Base-by-base conservation (phyloP, 1,140 invertebrate genomes). In the Hesperophylax magnus region DNA sequence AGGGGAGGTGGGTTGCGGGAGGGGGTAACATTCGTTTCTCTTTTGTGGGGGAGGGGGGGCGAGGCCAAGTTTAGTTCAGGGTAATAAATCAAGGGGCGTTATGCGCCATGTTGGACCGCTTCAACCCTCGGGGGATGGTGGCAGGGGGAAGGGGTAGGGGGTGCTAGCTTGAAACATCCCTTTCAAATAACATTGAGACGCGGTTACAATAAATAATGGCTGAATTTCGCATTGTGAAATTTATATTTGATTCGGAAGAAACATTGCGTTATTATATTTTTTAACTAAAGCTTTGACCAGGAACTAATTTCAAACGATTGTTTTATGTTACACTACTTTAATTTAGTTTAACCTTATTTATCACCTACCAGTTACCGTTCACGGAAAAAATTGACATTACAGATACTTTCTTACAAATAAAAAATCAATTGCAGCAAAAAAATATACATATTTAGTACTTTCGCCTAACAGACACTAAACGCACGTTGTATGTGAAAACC, bases 61-160 rank as follows among this genome's bases (percentile, higher is more conserved):
- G 56, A 53, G 67, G 77, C 61, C 77, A 67, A 87, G 87, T 75
- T 75, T 75, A 54, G 76, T 78, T 65, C 61, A 47, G 87, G 88
- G 87, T 85, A 86, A 90, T 90, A 89, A 90, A 90, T 90, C 89
- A 90, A 88, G 89, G 88, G 89, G 89, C 88, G 89, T 89, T 89
- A 89, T 90, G 87, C 89, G 89, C 89, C 89, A 90, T 90, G 88
- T 90, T 90, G 52, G 71, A 58, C 71, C 53, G 71, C 24, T 75
- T 75, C 53, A 56, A 54, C 71, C 71, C 71, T 18, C 52, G 71
- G 71, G 34, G 67, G 22, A 22, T 22, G 52, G 71, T 7, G 53
- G 71, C 6, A 17, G 22, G 18, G 53, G 52, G 53, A 53, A 4
- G 18, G 67, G 47, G 31, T 7, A 17, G 71, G 53, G 17, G 71